Conservation (phyloP, 2,888 invertebrate genomes). For the Timandra comae region DNA sequence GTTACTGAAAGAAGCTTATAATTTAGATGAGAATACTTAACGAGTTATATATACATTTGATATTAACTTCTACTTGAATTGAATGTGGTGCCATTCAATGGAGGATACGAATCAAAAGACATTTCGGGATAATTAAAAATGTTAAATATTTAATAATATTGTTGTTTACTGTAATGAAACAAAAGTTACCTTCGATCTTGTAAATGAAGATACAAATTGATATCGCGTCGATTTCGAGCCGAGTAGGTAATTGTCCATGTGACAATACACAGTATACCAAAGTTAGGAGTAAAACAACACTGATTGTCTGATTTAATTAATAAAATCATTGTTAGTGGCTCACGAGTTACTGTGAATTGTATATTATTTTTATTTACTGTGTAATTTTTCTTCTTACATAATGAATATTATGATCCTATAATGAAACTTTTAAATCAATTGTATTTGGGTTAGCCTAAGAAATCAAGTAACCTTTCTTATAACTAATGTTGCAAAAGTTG, state of each 20-base stretch:
- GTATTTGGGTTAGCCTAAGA: no score
- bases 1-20: constrained; percentile 63
- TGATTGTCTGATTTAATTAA: constrained; percentile 44
- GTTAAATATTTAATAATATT: constrained; percentile 43
- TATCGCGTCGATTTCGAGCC: constrained; percentile 43
- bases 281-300: constrained; percentile 71
- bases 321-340: constrained; percentile 28
- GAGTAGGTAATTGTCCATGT: constrained; percentile 43
- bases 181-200: constrained; percentile 68
- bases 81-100: constrained; percentile 49
- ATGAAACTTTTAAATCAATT: no score
- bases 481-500: no score
- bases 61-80: constrained; percentile 48
- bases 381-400: no score
- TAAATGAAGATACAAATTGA: constrained; percentile 40
- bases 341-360: constrained; percentile 19
- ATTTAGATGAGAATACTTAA: constrained; percentile 47
- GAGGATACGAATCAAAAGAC: constrained; percentile 40
- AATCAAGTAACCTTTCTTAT: no score
- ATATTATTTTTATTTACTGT: no score
- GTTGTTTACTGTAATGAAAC: constrained; percentile 54
- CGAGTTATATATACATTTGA: constrained; percentile 58
- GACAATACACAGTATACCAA: constrained; percentile 73
- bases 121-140: constrained; percentile 40
- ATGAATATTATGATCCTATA: no score